phyloP scores from a whole-genome alignment of 2,888 invertebrate species.

The Ephialtes manifestator region DNA sequence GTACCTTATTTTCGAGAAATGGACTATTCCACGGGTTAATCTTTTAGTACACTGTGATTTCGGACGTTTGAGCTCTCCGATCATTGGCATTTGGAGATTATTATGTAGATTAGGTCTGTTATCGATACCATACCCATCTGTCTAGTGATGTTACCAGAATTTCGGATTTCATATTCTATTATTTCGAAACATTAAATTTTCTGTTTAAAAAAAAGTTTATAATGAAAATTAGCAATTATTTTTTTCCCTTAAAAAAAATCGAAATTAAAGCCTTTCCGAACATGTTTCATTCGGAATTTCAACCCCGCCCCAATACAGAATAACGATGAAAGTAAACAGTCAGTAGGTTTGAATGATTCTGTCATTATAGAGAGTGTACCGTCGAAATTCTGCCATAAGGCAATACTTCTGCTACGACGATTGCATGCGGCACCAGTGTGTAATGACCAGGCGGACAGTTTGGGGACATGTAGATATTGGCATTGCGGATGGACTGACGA shows the following conservation, averaged over 20 bases:
- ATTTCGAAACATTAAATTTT: not conserved
- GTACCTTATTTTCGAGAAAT: not conserved
- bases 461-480: no score
- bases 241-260: not conserved
- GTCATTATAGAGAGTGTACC: no score
- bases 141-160: not conserved
- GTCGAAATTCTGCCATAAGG: no score
- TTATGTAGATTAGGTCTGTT: not conserved
- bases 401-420: no score
- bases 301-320: slow-evolving; percentile 10
- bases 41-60: slow-evolving; percentile 4
- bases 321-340: no score
- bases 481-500: no score
- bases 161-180: not conserved
- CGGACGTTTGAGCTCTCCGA: not conserved
- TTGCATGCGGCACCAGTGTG: no score
- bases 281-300: not conserved
- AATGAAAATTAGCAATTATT: not conserved
- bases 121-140: not conserved
- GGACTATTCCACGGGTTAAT: not conserved
- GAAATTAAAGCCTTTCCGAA: slow-evolving; percentile 6
- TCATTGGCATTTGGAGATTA: not conserved
- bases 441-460: no score
- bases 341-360: no score
- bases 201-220: no score